Evolutionary conservation across 2,888 invertebrate species (phyloP), one percentile per base, ranked within the genome.

Genomic region (Fabriciana adippe): DNA sequence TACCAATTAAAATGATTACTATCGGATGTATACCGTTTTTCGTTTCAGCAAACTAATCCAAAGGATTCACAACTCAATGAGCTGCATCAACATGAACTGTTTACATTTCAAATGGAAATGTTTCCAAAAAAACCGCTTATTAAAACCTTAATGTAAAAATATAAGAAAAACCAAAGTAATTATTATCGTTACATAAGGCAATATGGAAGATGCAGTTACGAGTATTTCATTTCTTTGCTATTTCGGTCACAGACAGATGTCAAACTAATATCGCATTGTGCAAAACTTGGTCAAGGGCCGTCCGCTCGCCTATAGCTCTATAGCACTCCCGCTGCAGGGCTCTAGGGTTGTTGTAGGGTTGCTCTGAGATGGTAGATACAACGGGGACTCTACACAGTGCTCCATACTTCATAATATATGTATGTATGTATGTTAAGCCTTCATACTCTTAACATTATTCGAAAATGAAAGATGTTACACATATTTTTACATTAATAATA

Each of bases 231-330:
- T 57, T 51, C 13, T 51, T 65, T 50, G 13, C 14, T 53, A 65
- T 48, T 59, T 59, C 53, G 65, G 47, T 54, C 59, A 59, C 59
- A 54, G 59, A 59, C 59, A 59, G 65, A 66, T 59, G 65, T 66
- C 65, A 59, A 59, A 59, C 59, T 66, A 54, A 66, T 66, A 66
- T 59, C 18, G 48, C 53, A 35, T 63, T 63, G 62, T 63, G 54
- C 61, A 41, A 64, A 68, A 68, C 54, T 68, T 68, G 68, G 68
- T 68, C 68, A 68, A 68, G 68, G 64, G 64, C 55, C 68, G 59
- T 54, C 59, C 54, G 57, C 47, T 56, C 63, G 62, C 47, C 61
- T 48, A n/a, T 61, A 47, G 50, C 51, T 53, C 51, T 63, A 56
- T 62, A 26, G 47, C 47, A 51, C 51, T 61, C 51, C 16, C 47